Evolutionary conservation across 2,888 invertebrate species (phyloP).

Genomic region (Arge pagana): DNA sequence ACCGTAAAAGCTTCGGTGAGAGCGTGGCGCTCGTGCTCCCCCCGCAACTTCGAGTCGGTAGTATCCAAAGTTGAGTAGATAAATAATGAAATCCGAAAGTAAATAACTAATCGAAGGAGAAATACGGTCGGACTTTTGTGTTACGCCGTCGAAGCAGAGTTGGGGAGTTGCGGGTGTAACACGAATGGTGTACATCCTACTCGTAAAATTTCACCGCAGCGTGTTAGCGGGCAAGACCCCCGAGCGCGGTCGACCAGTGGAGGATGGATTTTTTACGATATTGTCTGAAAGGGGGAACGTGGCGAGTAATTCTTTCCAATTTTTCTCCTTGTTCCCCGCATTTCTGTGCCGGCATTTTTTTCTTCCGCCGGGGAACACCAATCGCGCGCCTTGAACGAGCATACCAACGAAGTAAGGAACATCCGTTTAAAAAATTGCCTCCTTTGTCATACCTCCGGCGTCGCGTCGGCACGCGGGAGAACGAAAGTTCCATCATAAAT

Average conservation of each 20-base stretch:
- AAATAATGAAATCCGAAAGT: conserved; percentile 9
- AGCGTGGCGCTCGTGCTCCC: conserved; percentile 29
- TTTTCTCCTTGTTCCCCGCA: conserved; percentile 1
- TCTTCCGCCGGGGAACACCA: too few species aligned
- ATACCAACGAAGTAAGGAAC: too few species aligned
- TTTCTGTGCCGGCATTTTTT: too few species aligned
- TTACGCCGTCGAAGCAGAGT: too few species aligned
- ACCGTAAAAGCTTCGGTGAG: conserved; percentile 35
- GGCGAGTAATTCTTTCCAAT: conserved; percentile 9
- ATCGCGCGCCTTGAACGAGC: too few species aligned
- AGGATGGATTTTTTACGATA: conserved; percentile 13
- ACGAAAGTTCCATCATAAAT: too few species aligned
- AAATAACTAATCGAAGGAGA: conserved; percentile 15
- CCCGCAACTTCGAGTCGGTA: conserved; percentile 4
- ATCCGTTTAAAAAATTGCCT: neutral
- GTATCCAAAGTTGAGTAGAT: neutral
- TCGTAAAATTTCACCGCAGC: conserved; percentile 17
- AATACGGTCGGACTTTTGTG: too few species aligned
- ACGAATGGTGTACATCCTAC: neutral
- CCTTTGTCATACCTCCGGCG: conserved; percentile 15
- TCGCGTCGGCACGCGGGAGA: too few species aligned
- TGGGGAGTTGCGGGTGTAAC: too few species aligned
- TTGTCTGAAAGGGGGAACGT: neutral
- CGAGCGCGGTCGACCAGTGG: too few species aligned
- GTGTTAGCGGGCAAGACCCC: conserved; percentile 12